These are phyloP conservation scores for Ormyrus labotus DNA, from an alignment of 2,888 invertebrate species.

Conservation along the genomic window DNA sequence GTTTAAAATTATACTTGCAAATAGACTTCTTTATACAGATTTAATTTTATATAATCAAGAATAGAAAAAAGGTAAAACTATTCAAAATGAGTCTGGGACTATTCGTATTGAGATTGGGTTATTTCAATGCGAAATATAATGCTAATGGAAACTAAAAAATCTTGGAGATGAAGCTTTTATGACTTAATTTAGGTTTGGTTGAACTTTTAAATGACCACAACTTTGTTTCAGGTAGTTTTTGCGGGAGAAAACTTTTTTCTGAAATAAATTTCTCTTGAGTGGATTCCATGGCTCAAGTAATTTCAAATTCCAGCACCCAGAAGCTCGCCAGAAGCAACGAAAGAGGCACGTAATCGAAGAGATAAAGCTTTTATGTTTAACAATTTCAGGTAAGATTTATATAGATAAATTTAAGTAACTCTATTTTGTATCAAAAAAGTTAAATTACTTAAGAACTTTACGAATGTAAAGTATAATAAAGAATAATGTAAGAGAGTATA, in stretches of 20 bases:
- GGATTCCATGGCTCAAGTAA: conserved; percentile 50
- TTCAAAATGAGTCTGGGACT: background rate
- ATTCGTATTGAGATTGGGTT: background rate
- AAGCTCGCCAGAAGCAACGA: conserved; percentile 11
- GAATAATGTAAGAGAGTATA: no score
- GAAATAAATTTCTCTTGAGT: conserved; percentile 51
- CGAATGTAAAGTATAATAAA: no score
- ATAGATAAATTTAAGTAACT: background rate
- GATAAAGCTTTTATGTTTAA: conserved; percentile 30
- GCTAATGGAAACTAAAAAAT: conserved; percentile 39
- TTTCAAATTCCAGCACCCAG: conserved; percentile 46
- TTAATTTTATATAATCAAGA: no score
- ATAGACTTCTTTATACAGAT: no score
- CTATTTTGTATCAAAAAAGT: background rate
- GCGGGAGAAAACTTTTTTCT: conserved; percentile 36
- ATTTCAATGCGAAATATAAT: conserved; percentile 13
- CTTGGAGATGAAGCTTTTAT: conserved; percentile 47
- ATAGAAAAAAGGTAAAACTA: background rate
- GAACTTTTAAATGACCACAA: conserved; percentile 55
- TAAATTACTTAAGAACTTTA: background rate
- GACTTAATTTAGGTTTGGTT: conserved; percentile 48
- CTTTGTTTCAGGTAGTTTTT: conserved; percentile 53
- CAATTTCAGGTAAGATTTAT: conserved; percentile 6
- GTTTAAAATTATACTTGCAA: no score
- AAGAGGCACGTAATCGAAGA: conserved; percentile 13